phyloP scores from a whole-genome alignment of 2,113 vertebrate genomes.

The Bambusicola thoracicus region DNA sequence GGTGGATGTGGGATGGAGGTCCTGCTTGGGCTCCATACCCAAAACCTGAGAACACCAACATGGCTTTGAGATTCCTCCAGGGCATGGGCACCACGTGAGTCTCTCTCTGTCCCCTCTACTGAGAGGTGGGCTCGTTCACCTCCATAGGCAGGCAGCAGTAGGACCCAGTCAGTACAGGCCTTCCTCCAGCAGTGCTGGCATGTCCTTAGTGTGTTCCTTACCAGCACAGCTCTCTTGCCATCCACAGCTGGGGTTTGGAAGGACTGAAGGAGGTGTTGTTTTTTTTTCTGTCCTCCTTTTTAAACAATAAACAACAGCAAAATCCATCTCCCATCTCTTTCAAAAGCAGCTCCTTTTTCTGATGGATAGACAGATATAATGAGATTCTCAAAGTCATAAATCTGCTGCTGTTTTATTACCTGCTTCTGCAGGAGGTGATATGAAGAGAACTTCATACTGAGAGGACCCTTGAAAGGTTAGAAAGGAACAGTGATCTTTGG shows the following conservation, averaged over 20 bases:
- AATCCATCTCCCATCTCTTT: slow-evolving; percentile 3
- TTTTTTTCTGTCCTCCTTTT: not conserved
- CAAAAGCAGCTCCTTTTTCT: slow-evolving; percentile 34
- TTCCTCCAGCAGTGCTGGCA: not conserved
- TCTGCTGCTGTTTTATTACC: slow-evolving; percentile 50
- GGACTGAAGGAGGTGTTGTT: not conserved
- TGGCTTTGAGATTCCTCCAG: not conserved
- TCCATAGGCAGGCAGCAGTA: not conserved
- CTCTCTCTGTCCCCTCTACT: not conserved
- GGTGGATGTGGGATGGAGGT: not conserved
- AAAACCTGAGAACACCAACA: not conserved
- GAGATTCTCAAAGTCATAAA: slow-evolving; percentile 28
- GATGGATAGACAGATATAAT: slow-evolving; percentile 40
- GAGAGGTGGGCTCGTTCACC: not conserved
- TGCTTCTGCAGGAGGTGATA: slow-evolving; percentile 16
- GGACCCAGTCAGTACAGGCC: not conserved
- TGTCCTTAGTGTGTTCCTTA: not conserved
- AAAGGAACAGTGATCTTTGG: slow-evolving; percentile 34
- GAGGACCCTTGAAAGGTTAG: slow-evolving; percentile 57
- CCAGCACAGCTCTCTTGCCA: not conserved
- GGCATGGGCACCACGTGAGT: not conserved
- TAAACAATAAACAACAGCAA: slow-evolving; percentile 39
- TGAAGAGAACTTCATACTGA: slow-evolving; percentile 47
- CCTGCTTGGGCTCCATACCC: not conserved
- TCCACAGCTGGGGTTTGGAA: not conserved